These are phyloP conservation scores for Sepioteuthis lessoniana DNA, from an alignment of 2,888 invertebrate genomes.

Conservation along the genomic window DNA sequence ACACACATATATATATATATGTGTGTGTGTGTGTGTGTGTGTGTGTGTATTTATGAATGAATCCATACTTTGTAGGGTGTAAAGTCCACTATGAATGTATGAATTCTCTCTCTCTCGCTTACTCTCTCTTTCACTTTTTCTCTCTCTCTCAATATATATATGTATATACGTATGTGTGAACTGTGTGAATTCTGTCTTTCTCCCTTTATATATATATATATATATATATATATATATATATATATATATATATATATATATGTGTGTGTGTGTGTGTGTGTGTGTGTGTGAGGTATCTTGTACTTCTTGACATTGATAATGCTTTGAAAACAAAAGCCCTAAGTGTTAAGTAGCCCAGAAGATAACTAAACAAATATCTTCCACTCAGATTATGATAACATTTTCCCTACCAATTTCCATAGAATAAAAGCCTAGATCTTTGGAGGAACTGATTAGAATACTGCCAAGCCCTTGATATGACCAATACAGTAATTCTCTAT, in stretches of 20 bases:
- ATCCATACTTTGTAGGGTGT: neutral
- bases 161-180: too few species aligned
- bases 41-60: too few species aligned
- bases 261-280: too few species aligned
- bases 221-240: neutral
- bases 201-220: neutral
- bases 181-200: too few species aligned
- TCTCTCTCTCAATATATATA: too few species aligned
- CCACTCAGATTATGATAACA: neutral
- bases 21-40: neutral
- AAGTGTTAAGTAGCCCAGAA: neutral
- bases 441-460: constrained; percentile 9
- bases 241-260: too few species aligned
- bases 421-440: neutral
- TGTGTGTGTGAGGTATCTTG: neutral
- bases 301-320: neutral
- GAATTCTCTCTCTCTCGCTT: too few species aligned
- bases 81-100: neutral
- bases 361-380: neutral
- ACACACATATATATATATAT: neutral
- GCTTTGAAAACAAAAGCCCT: neutral
- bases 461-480: neutral
- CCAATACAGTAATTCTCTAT: neutral
- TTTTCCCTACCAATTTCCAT: neutral
- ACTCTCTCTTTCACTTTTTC: too few species aligned